phyloP scores from a whole-genome alignment of 2,888 invertebrate species.

The Cephus rjabovi region DNA sequence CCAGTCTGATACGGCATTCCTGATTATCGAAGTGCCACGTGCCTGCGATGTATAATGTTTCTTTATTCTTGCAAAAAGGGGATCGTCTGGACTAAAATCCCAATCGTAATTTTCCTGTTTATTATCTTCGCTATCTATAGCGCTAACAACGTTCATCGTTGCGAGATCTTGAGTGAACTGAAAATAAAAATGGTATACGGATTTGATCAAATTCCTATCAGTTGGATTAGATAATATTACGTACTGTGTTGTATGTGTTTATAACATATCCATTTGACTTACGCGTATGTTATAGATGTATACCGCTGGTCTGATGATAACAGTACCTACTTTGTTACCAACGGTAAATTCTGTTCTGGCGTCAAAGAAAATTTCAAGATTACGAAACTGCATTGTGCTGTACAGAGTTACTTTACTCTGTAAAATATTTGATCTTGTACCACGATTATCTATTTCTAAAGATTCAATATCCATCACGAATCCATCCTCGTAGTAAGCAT shows the following conservation, averaged over 20 bases:
- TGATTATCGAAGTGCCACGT: not conserved
- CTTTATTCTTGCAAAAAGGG: not conserved
- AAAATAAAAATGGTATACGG: not conserved
- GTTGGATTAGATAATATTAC: not conserved
- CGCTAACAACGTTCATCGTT: not conserved
- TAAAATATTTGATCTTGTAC: not conserved
- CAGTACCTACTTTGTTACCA: not conserved
- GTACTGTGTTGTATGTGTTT: not conserved
- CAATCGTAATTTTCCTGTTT: not conserved
- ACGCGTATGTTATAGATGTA: not conserved
- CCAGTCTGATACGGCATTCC: not conserved
- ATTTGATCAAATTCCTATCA: not conserved
- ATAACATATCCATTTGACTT: not conserved
- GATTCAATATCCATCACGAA: not conserved
- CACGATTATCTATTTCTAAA: not conserved
- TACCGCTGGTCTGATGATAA: not conserved
- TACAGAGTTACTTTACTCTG: rapidly evolving
- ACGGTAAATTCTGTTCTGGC: not conserved
- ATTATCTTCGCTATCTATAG: not conserved
- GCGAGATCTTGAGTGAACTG: not conserved
- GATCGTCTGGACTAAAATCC: not conserved
- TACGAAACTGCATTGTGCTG: not conserved
- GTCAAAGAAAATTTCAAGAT: not conserved
- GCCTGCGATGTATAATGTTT: not conserved
- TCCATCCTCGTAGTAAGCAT: not conserved